Conservation (phyloP, 2,888 invertebrate genomes). For the Andrena marginata region DNA sequence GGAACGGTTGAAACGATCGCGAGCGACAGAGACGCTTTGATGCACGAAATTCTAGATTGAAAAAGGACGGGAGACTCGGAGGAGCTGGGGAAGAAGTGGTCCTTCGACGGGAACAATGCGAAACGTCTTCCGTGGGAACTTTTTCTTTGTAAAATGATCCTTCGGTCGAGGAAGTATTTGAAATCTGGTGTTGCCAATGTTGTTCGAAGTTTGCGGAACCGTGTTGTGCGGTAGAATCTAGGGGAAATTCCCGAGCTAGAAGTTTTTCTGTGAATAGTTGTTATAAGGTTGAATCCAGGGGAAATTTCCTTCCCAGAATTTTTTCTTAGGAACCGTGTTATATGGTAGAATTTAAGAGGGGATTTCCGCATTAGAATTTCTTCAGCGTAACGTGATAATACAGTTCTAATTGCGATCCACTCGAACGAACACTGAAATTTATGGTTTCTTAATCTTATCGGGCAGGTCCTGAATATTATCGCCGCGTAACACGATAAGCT, state of each 20-base stretch:
- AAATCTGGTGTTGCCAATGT: not conserved
- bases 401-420: not conserved
- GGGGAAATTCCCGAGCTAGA: not conserved
- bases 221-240: not conserved
- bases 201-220: not conserved
- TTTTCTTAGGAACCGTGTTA: not conserved
- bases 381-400: not conserved
- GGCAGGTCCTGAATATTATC: slow-evolving; percentile 20
- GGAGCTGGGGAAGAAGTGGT: slow-evolving; percentile 27
- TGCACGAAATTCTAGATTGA: not conserved
- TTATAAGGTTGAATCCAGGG: not conserved
- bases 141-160: slow-evolving; percentile 21
- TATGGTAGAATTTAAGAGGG: not conserved
- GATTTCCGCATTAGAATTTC: not conserved
- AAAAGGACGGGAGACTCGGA: not conserved
- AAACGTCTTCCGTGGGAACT: slow-evolving; percentile 53
- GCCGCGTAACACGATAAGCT: not conserved
- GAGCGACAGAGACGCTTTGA: not conserved
- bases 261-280: not conserved
- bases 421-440: not conserved
- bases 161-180: not conserved
- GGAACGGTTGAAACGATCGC: not conserved
- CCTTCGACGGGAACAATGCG: slow-evolving; percentile 41
- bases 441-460: slow-evolving; percentile 39
- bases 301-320: not conserved